phyloP scores from a whole-genome alignment of 2,888 invertebrate genomes.

The Drosophila leonis region DNA sequence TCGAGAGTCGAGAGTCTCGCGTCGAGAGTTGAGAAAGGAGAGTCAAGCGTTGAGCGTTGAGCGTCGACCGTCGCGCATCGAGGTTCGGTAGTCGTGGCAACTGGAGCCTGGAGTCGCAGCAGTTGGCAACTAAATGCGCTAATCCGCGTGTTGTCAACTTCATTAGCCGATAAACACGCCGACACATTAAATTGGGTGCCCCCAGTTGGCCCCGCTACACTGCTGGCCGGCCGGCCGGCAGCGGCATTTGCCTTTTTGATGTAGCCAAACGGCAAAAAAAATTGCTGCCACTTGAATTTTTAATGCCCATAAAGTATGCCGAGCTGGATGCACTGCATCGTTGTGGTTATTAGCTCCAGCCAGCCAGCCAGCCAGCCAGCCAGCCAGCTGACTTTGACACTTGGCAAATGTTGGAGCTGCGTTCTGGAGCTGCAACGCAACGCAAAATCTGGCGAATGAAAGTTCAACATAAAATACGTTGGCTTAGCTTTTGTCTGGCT shows the following conservation, averaged over 20 bases:
- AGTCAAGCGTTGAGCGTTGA: not conserved
- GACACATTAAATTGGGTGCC: conserved; percentile 83
- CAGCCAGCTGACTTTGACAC: conserved; percentile 73
- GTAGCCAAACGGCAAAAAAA: conserved; percentile 81
- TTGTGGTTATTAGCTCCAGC: conserved; percentile 48
- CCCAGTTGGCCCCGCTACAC: conserved; percentile 31
- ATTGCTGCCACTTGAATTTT: conserved; percentile 85
- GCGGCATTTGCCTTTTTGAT: conserved; percentile 81
- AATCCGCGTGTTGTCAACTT: conserved; percentile 86
- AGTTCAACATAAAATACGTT: conserved; percentile 78
- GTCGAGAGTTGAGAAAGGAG: conserved; percentile 11
- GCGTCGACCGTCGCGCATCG: not conserved
- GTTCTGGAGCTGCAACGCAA: conserved; percentile 19
- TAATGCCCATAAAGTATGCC: conserved; percentile 84
- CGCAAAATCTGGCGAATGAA: conserved; percentile 61
- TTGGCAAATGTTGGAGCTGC: conserved; percentile 61
- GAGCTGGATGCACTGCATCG: conserved; percentile 67
- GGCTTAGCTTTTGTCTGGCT: conserved; percentile 76
- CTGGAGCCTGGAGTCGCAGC: conserved; percentile 39
- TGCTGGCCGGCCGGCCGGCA: not conserved
- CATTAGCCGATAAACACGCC: conserved; percentile 86
- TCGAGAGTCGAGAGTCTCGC: conserved; percentile 4
- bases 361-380: conserved; percentile 23
- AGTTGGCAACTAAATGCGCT: conserved; percentile 84
- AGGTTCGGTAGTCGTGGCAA: conserved; percentile 4